These are phyloP conservation scores for Hippocampus zosterae DNA, from an alignment of 2,113 vertebrate genomes.

Conservation along the genomic window DNA sequence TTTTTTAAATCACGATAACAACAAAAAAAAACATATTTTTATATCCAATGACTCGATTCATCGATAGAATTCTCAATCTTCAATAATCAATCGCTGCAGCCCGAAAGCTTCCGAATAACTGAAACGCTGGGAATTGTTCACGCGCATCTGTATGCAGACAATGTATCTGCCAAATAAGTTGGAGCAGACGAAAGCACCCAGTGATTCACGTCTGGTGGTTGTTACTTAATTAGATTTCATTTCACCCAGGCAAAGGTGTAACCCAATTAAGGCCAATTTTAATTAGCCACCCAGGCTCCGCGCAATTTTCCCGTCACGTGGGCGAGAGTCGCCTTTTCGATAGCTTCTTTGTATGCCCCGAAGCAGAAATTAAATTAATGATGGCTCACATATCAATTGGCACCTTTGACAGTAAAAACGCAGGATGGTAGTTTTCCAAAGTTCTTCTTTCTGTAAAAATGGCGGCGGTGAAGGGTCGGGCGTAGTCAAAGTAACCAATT, in stretches of 20 bases:
- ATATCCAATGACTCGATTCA: not conserved
- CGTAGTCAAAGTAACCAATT: no score
- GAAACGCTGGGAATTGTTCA: not conserved
- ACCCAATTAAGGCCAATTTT: constrained; percentile 22
- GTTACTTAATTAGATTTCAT: constrained; percentile 16
- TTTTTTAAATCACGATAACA: not conserved
- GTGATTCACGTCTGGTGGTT: not conserved
- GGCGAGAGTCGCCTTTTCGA: not conserved
- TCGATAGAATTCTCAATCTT: not conserved
- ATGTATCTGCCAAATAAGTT: not conserved
- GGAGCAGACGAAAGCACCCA: not conserved
- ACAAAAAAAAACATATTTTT: no score
- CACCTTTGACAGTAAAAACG: not conserved
- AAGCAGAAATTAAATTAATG: constrained; percentile 11
- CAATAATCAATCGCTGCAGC: not conserved
- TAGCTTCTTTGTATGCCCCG: constrained; percentile 14
- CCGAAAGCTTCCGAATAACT: not conserved
- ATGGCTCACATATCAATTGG: not conserved
- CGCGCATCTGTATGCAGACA: not conserved
- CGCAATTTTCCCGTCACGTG: constrained; percentile 3
- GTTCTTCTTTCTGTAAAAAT: no score
- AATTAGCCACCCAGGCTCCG: constrained; percentile 15
- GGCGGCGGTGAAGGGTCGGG: no score
- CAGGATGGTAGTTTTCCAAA: no score
- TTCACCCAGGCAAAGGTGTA: constrained; percentile 8